phyloP scores from a whole-genome alignment of 2,888 invertebrate genomes.

The Xestia rhomboidea region DNA sequence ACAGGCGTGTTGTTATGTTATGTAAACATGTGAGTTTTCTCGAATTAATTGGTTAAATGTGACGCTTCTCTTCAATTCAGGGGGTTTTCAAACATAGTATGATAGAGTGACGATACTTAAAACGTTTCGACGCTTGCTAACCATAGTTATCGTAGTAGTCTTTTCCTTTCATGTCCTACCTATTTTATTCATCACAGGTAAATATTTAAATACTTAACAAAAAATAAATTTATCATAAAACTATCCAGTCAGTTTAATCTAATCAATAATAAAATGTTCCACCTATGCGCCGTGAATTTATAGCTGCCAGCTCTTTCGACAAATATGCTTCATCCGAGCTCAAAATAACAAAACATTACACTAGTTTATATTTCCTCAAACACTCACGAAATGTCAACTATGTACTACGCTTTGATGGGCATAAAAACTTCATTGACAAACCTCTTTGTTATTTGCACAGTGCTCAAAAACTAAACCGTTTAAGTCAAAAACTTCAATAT shows the following conservation, averaged over 20 bases:
- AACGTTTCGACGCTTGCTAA: not conserved
- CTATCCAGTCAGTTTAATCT: not conserved
- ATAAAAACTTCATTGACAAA: conserved; percentile 34
- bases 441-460: conserved; percentile 50
- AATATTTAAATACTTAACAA: not conserved
- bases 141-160: too few relatives aligned
- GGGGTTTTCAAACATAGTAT: not conserved
- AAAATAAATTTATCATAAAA: not conserved
- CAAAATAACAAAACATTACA: conserved; percentile 27
- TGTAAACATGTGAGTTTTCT: not conserved
- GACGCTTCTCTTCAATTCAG: not conserved
- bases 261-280: conserved; percentile 1
- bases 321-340: conserved; percentile 25
- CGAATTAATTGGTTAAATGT: not conserved
- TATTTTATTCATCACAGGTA: not conserved
- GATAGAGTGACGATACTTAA: not conserved
- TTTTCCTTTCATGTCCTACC: not conserved
- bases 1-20: not conserved
- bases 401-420: conserved; percentile 8
- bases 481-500: conserved; percentile 72
- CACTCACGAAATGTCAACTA: conserved; percentile 22
- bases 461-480: conserved; percentile 57
- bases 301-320: conserved; percentile 1
- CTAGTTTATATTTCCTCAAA: conserved; percentile 32
- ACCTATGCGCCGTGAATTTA: conserved; percentile 10